Percentiles rank a stretch among this genome's conserved stretches.
Evolutionary conservation across 2,888 invertebrate genomes (phyloP).

Genomic region (Thecocarcelia acutangulata): DNA sequence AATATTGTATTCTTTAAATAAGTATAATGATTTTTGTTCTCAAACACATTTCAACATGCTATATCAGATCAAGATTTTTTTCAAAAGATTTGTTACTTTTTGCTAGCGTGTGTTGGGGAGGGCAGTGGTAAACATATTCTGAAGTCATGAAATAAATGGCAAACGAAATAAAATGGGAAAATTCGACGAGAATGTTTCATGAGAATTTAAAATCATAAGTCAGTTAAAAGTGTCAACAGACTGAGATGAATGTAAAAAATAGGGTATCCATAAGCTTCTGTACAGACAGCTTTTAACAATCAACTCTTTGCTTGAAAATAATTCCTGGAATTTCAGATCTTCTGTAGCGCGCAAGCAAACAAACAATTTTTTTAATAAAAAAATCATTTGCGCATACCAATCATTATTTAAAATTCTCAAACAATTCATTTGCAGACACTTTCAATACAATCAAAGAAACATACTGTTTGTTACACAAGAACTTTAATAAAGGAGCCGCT

Average conservation of each 20-base stretch:
- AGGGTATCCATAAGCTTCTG: conserved; percentile 43
- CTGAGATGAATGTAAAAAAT: not conserved
- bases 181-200: no score
- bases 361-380: conserved; percentile 61
- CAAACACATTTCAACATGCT: conserved; percentile 3
- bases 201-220: no score
- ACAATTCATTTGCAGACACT: conserved; percentile 71
- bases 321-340: conserved; percentile 65
- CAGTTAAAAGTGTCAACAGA: no score
- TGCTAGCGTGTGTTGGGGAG: not conserved
- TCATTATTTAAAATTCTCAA: conserved; percentile 72
- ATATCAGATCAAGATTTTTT: not conserved
- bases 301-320: conserved; percentile 44
- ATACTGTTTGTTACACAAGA: not conserved
- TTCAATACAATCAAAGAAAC: conserved; percentile 45
- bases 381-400: conserved; percentile 69
- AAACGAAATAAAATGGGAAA: no score
- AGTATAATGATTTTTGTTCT: not conserved
- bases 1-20: conserved; percentile 24
- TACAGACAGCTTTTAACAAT: conserved; percentile 1
- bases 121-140: no score
- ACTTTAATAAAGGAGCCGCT: conserved; percentile 56
- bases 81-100: conserved; percentile 12
- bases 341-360: conserved; percentile 52
- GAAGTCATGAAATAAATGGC: no score